Percentiles rank a stretch among this genome's conserved stretches.
Conservation (phyloP, 2,888 invertebrate species). For the Panopea generosa region DNA sequence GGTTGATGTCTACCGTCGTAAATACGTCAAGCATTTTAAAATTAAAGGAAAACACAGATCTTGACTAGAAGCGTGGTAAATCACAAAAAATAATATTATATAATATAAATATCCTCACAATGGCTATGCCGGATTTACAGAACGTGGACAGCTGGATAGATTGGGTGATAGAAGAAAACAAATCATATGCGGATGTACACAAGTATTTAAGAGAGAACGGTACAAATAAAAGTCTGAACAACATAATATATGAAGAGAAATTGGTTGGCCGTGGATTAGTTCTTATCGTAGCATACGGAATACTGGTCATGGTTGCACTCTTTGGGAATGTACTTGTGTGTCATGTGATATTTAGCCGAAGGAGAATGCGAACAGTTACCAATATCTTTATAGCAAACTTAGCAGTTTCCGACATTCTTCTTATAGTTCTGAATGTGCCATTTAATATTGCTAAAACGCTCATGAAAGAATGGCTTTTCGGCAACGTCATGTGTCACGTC, state of each 20-base stretch:
- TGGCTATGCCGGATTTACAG: too few relatives aligned
- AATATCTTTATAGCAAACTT: conserved; percentile 82
- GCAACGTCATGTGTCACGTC: conserved; percentile 84
- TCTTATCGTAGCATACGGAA: conserved; percentile 70
- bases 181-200: too few relatives aligned
- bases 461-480: conserved; percentile 86
- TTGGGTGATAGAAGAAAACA: too few relatives aligned
- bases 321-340: conserved; percentile 81
- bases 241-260: not conserved
- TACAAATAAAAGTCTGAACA: not conserved
- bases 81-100: too few relatives aligned
- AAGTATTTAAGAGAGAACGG: too few relatives aligned
- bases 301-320: conserved; percentile 74
- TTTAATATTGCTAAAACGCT: conserved; percentile 85
- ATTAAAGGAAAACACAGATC: too few relatives aligned
- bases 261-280: conserved; percentile 35
- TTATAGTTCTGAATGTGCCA: conserved; percentile 85
- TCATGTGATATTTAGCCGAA: conserved; percentile 79
- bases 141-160: too few relatives aligned
- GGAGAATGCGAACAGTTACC: conserved; percentile 81
- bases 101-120: too few relatives aligned
- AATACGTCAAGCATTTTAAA: too few relatives aligned
- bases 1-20: too few relatives aligned
- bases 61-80: too few relatives aligned
- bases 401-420: conserved; percentile 78